phyloP scores from a whole-genome alignment of 2,797 vertebrate species.

The Mallotus villosus region DNA sequence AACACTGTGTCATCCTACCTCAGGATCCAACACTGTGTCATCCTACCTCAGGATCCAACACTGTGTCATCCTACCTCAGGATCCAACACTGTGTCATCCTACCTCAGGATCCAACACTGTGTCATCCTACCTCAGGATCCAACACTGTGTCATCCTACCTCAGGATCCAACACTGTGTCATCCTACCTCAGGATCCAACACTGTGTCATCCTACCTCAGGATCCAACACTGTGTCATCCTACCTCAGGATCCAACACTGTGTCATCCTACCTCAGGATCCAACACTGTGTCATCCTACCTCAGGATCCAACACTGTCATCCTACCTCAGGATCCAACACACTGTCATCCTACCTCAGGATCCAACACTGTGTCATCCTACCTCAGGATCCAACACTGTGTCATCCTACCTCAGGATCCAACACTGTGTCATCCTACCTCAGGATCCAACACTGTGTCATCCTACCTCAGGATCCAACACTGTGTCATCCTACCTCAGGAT shows the following conservation, averaged over 20 bases:
- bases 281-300: neutral
- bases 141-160: neutral
- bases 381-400: neutral
- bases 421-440: neutral
- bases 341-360: neutral
- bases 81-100: neutral
- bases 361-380: neutral
- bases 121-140: neutral
- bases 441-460: neutral
- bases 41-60: too few relatives aligned
- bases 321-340: too few relatives aligned
- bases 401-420: too few relatives aligned
- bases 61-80: neutral
- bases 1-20: neutral
- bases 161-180: neutral
- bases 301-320: neutral
- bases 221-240: neutral
- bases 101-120: too few relatives aligned
- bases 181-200: too few relatives aligned
- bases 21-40: neutral
- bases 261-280: neutral
- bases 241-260: too few relatives aligned
- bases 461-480: too few relatives aligned
- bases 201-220: neutral
- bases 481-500: neutral